Evolutionary conservation across 2,113 vertebrate genomes (phyloP), one percentile per base, ranked within the genome.

Genomic region (Pogonocichla stellata): DNA sequence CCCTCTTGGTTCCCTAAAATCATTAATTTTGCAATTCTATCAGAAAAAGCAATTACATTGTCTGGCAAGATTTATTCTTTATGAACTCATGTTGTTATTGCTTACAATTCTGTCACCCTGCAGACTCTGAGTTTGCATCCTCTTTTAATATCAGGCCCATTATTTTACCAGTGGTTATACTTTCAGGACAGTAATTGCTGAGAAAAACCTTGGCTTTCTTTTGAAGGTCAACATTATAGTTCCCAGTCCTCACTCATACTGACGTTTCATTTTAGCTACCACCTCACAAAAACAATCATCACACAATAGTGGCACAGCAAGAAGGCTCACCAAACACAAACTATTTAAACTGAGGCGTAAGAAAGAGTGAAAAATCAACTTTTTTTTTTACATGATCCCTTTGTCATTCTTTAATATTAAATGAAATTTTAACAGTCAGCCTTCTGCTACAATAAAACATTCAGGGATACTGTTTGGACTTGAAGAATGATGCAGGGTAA

Each of bases 21-120:
- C 14, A 90, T 80, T 95, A 77, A 69, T 92, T 96, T 88, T 88
- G 45, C 50, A 83, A 69, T 90, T 88, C 79, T 80, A 86, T 80
- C 51, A 60, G 86, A 93, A 92, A 92, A 93, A 75, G 36, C 64
- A 79, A 92, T 88, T 81, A 79, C 29, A 47, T 74, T 81, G 54
- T 75, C 74, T 88, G 34, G 29, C 51, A 83, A 93, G 74, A 88
- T 85, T 78, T 87, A 84, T 74, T 88, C 85, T 88, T 85, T 90
- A 90, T 74, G 73, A 84, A 94, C 58, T 58, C 73, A 23, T 66
- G 38, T 80, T 66, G 80, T 61, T 93, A 87, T n/a, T 91, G 67
- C 73, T 88, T 67, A 87, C 40, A 91, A 8, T 54, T 81, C 61
- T 93, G 78, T 81, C 81, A 84, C 42, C 36, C n/a, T 85, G 42